Percentiles rank a stretch among this genome's conserved stretches.
Evolutionary conservation across 2,888 invertebrate genomes (phyloP).

Genomic region (Ditylenchus weischeri): DNA sequence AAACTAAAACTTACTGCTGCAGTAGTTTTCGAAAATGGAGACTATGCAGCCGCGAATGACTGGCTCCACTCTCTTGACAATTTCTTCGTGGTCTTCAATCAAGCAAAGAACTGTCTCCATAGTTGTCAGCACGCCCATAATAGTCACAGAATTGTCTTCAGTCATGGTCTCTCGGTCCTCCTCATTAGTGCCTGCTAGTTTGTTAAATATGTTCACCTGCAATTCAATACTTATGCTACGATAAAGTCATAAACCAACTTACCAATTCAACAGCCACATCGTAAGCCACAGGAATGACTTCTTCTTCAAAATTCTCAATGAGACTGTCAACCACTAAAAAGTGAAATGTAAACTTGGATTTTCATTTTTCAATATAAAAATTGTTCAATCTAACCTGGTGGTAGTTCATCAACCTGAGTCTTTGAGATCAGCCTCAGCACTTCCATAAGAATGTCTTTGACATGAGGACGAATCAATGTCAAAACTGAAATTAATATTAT

Average conservation of each 20-base stretch:
- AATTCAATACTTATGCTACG: neutral
- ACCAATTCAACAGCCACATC: slow-evolving; percentile 88
- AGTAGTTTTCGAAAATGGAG: slow-evolving; percentile 59
- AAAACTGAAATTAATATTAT: slow-evolving; percentile 26
- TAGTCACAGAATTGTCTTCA: slow-evolving; percentile 65
- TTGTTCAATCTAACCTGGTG: slow-evolving; percentile 63
- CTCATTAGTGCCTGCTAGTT: slow-evolving; percentile 17
- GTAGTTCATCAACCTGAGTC: slow-evolving; percentile 82
- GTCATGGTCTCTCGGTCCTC: slow-evolving; percentile 72
- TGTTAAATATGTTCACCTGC: slow-evolving; percentile 35
- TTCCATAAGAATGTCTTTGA: slow-evolving; percentile 60
- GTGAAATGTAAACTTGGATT: no score
- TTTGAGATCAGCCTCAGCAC: slow-evolving; percentile 84
- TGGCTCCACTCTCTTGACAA: slow-evolving; percentile 83
- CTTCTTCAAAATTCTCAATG: slow-evolving; percentile 51
- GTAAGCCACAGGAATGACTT: slow-evolving; percentile 71
- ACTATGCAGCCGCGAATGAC: slow-evolving; percentile 82
- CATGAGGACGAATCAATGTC: slow-evolving; percentile 40
- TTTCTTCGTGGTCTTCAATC: slow-evolving; percentile 62
- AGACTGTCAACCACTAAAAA: slow-evolving; percentile 75
- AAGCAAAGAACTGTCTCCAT: slow-evolving; percentile 79
- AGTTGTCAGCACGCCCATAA: slow-evolving; percentile 91
- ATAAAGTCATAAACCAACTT: slow-evolving; percentile 34
- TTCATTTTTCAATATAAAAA: no score
- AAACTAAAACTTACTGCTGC: slow-evolving; percentile 25